Evolutionary conservation across 2,113 vertebrate genomes (phyloP), one percentile per base, ranked within the genome.

Genomic region (Thymallus thymallus): DNA sequence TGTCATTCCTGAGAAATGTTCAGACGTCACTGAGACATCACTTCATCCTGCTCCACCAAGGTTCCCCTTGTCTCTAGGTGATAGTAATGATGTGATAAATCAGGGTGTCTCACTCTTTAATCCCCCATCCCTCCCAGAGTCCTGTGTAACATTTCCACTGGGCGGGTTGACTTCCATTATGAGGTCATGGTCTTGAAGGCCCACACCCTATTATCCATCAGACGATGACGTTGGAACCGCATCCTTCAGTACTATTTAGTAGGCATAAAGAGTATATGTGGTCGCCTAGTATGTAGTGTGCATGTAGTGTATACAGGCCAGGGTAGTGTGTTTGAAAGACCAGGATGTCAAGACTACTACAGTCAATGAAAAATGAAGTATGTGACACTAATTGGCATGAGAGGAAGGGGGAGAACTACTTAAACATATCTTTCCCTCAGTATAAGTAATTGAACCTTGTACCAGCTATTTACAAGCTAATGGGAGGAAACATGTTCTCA

Each of bases 31-130:
- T 55, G 22, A 73, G 69, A 79, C 60, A 4, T 78, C 68, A 82
- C 64, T 55, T 77, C 66, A 48, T 65, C 13, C 61, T 58, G 71
- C 71, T 63, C 73, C 72, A 46, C 67, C 75, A 71, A 56, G 48
- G 30, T 56, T 69, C 46, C 12, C 60, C 58, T 73, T 26, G 13
- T 30, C 26, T 68, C 62, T 23, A 35, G 61, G 16, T 69, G 5
- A 32, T 16, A 63, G 76, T 80, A 69, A 78, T 76, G 70, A 71
- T 69, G 29, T 26, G 55, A 72, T 82, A 73, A 80, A 71, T 81
- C 70, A 76, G 29, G 46, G 64, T 73, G 80, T 71, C 73, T 29
- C 68, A 70, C 67, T 51, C 32, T 64, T 56, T 75, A 69, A 62
- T 30, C 5, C 70, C 69, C 51, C 62, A 20, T 22, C 16, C 62